A percentile compares a stretch with the other conserved stretches of the same genome.
These are phyloP conservation scores for Trichechus manatus DNA, from an alignment of 2,113 vertebrate species.

Conservation along the genomic window DNA sequence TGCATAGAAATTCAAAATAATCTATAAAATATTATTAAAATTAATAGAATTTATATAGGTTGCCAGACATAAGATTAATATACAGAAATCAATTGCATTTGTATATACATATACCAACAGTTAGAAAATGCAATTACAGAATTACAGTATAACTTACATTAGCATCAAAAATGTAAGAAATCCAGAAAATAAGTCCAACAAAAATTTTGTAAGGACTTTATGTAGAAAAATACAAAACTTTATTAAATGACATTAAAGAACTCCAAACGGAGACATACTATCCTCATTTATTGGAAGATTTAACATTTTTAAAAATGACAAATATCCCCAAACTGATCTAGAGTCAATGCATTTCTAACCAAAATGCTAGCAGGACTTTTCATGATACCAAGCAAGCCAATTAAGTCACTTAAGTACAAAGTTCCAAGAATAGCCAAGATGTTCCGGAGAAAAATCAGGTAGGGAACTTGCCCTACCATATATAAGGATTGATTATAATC, in stretches of 20 bases:
- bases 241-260: background rate
- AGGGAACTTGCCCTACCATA: background rate
- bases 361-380: constrained; percentile 3
- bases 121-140: background rate
- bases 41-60: constrained; percentile 25
- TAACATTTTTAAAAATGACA: background rate
- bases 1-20: background rate
- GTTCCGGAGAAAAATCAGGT: background rate
- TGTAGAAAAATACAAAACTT: background rate
- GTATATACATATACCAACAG: background rate
- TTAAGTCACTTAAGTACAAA: background rate
- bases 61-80: background rate
- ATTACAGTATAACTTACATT: background rate
- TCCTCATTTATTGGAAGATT: background rate
- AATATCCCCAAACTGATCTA: background rate
- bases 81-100: background rate
- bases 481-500: background rate
- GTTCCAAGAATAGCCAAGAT: constrained; percentile 14
- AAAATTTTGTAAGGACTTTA: background rate
- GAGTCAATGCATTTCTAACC: background rate
- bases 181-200: constrained; percentile 5
- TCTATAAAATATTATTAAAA: background rate
- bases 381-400: background rate
- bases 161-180: background rate
- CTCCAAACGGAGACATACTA: background rate